A percentile compares a stretch with the other conserved stretches of the same genome.
These are phyloP conservation scores for Chlamydotis undulata DNA, from an alignment of 2,113 vertebrate genomes.

Conservation along the genomic window DNA sequence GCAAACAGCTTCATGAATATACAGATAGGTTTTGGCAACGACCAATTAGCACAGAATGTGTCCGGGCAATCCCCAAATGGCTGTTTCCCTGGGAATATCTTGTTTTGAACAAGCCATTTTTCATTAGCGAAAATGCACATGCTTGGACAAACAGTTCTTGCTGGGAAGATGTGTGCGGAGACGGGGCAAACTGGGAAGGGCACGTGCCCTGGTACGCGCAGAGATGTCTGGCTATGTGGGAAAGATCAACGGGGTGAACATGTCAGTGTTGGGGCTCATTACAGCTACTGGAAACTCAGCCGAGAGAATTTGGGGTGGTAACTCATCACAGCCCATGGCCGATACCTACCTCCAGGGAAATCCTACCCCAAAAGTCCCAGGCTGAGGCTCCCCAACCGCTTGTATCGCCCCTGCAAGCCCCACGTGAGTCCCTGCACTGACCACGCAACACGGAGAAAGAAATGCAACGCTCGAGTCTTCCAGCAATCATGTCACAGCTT, in stretches of 20 bases:
- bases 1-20: slow-evolving; percentile 53
- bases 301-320: neutral
- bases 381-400: neutral
- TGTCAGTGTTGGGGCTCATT: neutral
- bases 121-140: neutral
- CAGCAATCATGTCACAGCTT: neutral
- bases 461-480: neutral
- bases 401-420: neutral
- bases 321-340: neutral
- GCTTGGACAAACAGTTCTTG: neutral
- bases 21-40: slow-evolving; percentile 33
- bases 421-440: neutral
- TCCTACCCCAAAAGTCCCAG: neutral
- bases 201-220: neutral
- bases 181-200: neutral
- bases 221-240: neutral
- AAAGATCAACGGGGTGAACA: neutral
- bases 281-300: neutral
- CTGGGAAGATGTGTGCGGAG: neutral
- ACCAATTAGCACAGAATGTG: slow-evolving; percentile 33
- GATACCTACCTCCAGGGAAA: neutral
- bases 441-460: neutral
- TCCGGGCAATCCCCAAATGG: neutral
- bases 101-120: neutral
- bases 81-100: slow-evolving; percentile 19